Evolutionary conservation across 2,797 vertebrate genomes (phyloP).

Genomic region (Cossypha dichroa): DNA sequence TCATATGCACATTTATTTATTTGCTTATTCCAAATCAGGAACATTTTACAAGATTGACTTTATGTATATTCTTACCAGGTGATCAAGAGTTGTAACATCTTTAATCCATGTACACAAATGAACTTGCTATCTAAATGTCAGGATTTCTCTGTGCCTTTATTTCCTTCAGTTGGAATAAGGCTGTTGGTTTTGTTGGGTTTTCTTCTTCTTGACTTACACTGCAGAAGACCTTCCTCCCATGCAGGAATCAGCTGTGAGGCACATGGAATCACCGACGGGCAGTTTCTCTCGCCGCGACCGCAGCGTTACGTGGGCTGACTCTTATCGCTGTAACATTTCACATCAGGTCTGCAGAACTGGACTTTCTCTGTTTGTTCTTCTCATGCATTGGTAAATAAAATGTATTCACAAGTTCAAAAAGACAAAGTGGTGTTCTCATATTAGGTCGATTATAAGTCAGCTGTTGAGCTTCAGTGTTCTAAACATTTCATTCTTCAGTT

Average conservation of each 20-base stretch:
- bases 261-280: not conserved
- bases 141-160: not conserved
- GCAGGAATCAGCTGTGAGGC: not conserved
- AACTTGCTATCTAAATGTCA: not conserved
- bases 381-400: slow-evolving; percentile 55
- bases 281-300: not conserved
- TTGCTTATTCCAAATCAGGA: slow-evolving; percentile 29
- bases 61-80: not conserved
- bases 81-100: not conserved
- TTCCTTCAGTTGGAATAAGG: not conserved
- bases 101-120: not conserved
- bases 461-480: slow-evolving; percentile 70
- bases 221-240: not conserved
- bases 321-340: slow-evolving; percentile 1
- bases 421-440: slow-evolving; percentile 43
- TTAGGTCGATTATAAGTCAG: slow-evolving; percentile 65
- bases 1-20: not conserved
- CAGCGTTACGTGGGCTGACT: not conserved
- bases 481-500: slow-evolving; percentile 74
- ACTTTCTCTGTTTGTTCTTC: slow-evolving; percentile 52
- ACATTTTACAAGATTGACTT: not conserved
- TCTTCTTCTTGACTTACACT: not conserved
- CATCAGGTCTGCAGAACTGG: not conserved
- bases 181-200: not conserved
- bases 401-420: slow-evolving; percentile 19